Evolutionary conservation across 2,888 invertebrate genomes (phyloP), one percentile per base, ranked within the genome.

Genomic region (Crossocerus cetratus): DNA sequence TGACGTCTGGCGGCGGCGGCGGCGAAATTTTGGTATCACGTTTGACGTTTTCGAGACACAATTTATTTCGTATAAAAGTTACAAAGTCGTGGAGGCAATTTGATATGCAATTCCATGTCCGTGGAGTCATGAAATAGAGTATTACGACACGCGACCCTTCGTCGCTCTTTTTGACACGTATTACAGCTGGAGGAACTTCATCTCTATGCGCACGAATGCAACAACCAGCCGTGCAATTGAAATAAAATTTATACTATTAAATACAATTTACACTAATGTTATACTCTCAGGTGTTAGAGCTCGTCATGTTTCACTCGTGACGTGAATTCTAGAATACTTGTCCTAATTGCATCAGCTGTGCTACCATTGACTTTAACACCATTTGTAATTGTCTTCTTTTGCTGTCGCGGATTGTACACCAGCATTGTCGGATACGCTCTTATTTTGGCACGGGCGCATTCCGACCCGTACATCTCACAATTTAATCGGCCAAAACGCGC

Each of bases 351-450:
- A 54, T 85, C 83, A 3, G 84, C 85, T 0, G 72, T 82, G 2
- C 62, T 65, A 3, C 78, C 78, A 4, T 65, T 63, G 64, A 88
- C 76, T 68, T 42, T 77, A 8, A 72, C 63, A 2, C 83, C 84
- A n/a, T 76, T 77, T 18, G 74, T 49, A 58, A 83, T 76, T 18
- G 76, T 83, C 58, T 74, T 77, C 59, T 91, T 90, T 77, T 92
- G 91, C 54, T 91, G 90, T 45, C 91, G 91, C 58, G 91, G 89
- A 85, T 94, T 93, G 86, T 94, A 95, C 53, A 95, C 89, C 53
- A 93, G 91, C 8, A 94, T 92, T 0, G 95, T 94, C 0, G 95
- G 95, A 89, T 95, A 95, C 2, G 93, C 92, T 61, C 91, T 88
- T 43, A 94, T 91, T 69, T 92, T 92, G 82, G 93, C 92, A 84